A percentile compares a stretch with the other conserved stretches of the same genome.
phyloP scores from a whole-genome alignment of 2,888 invertebrate species.

The Tetrapedia diversipes region DNA sequence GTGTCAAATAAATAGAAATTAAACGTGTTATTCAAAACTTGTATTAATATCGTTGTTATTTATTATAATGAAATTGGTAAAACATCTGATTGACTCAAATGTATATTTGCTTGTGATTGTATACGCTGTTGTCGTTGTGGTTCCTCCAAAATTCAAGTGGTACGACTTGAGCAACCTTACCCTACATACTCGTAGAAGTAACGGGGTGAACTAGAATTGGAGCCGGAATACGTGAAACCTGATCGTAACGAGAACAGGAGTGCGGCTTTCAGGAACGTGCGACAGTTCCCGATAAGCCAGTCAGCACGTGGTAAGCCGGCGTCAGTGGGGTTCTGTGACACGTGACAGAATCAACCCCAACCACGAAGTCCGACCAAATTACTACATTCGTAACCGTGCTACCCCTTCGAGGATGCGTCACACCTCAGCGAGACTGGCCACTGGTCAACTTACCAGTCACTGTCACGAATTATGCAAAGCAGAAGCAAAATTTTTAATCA shows the following conservation, averaged over 20 bases:
- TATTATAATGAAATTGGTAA: too few relatives aligned
- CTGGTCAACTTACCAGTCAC: slow-evolving; percentile 40
- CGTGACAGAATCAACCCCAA: slow-evolving; percentile 58
- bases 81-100: too few relatives aligned
- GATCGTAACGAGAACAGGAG: background rate
- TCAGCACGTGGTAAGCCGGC: slow-evolving; percentile 30
- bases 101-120: too few relatives aligned
- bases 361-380: slow-evolving; percentile 31
- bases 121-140: too few relatives aligned
- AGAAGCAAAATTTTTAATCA: slow-evolving; percentile 7
- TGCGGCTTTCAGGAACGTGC: slow-evolving; percentile 14
- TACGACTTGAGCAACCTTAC: too few relatives aligned
- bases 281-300: slow-evolving; percentile 7
- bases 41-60: too few relatives aligned
- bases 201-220: too few relatives aligned
- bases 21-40: too few relatives aligned
- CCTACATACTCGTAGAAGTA: too few relatives aligned
- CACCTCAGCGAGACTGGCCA: slow-evolving; percentile 57
- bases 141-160: too few relatives aligned
- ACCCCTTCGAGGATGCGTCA: slow-evolving; percentile 64
- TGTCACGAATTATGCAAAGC: background rate
- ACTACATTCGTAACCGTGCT: slow-evolving; percentile 9
- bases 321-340: slow-evolving; percentile 48
- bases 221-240: background rate
- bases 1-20: too few relatives aligned